Base-by-base conservation (phyloP, 2,797 vertebrate species). In the Cossypha niveicapilla region DNA sequence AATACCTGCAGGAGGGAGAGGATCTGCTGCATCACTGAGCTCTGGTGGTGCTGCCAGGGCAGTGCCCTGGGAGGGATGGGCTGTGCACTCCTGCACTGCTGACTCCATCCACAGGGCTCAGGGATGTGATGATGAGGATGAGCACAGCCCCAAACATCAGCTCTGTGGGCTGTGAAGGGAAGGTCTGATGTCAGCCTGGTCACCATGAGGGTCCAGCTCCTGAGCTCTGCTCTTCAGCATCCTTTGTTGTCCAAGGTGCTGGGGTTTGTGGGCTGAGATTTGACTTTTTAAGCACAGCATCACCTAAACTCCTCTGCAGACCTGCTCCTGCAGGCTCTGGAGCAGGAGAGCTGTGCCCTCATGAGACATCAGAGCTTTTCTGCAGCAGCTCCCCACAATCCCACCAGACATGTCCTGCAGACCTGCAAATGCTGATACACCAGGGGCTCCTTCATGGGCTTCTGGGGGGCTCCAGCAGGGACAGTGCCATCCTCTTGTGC, bases 291-390 rank as follows among this genome's bases (percentile, higher is more conserved):
- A 41, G 30, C 51, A 30, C 1, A 7, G 51, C 37, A 73, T 32
- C 34, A 53, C 44, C 60, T 25, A 5, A 76, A 32, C 5, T 28
- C 13, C 39, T 25, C n/a, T 28, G 27, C 34, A 61, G 62, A n/a
- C 3, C 32, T 72, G 17, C 44, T 82, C 60, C 45, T 66, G 51
- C 51, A n/a, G 18, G n/a, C 23, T 72, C 45, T 67, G 2, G 4
- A 19, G 48, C 0, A 13, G 75, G 30, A 71, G 35, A 75, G 32
- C 32, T 0, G 0, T 12, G 11, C 10, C 15, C 56, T 18, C 63
- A 10, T 3, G 56, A n/a, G 39, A 65, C 0, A 1, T 4, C 44
- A 18, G 3, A 3, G 35, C 42, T 60, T 30, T 23, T 11, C 45
- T 13, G 10, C 75, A 62, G n/a, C 51, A 44, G 90, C 47, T 74